Conservation (phyloP, 2,797 vertebrate species). For the Gymnocypris eckloni region DNA sequence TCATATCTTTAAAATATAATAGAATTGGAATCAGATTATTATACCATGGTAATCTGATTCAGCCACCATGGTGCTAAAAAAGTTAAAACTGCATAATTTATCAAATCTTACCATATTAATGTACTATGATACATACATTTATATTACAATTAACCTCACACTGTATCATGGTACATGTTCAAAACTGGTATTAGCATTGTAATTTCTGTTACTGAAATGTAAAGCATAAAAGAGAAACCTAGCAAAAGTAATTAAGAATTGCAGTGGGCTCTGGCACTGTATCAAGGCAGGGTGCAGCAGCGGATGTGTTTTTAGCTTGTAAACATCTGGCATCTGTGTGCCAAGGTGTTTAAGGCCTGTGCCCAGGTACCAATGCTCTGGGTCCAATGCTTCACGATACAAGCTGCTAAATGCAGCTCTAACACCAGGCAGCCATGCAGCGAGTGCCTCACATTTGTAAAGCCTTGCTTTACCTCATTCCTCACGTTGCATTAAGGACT, state of each 20-base stretch:
- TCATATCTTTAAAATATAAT: too few relatives aligned
- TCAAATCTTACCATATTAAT: too few relatives aligned
- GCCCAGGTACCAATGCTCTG: slow-evolving; percentile 64
- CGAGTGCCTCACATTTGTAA: slow-evolving; percentile 17
- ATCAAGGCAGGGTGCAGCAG: not conserved
- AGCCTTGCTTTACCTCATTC: slow-evolving; percentile 44
- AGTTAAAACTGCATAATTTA: too few relatives aligned
- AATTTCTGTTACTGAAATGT: too few relatives aligned
- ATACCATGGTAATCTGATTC: too few relatives aligned
- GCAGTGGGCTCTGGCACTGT: slow-evolving; percentile 11
- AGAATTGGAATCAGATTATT: too few relatives aligned
- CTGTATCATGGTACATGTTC: too few relatives aligned
- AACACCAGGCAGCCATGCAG: not conserved
- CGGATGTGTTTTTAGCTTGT: slow-evolving; percentile 57
- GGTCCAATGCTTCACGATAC: slow-evolving; percentile 4
- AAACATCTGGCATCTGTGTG: slow-evolving; percentile 66
- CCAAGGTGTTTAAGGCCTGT: slow-evolving; percentile 61
- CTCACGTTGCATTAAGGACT: slow-evolving; percentile 19
- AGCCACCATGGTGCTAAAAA: too few relatives aligned
- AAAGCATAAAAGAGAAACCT: not conserved
- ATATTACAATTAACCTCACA: too few relatives aligned
- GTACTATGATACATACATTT: too few relatives aligned
- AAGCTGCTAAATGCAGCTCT: not conserved
- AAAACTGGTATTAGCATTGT: too few relatives aligned
- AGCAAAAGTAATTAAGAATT: slow-evolving; percentile 49